These are phyloP conservation scores for Caenorhabditis imperialis DNA, from an alignment of 2,888 invertebrate genomes.

Conservation along the genomic window DNA sequence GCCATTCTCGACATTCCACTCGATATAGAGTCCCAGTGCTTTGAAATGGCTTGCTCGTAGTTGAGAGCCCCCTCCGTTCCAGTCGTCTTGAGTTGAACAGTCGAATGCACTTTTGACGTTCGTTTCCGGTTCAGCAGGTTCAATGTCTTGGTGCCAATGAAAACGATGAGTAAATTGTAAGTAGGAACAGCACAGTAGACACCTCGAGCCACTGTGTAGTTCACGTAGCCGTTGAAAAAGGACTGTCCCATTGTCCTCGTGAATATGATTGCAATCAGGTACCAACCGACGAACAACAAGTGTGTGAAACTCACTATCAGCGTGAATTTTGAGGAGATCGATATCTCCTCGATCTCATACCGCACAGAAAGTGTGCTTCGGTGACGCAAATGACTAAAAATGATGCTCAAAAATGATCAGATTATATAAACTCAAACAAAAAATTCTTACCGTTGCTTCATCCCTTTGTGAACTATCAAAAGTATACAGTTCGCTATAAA, in stretches of 20 bases:
- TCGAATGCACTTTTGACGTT: constrained; percentile 10
- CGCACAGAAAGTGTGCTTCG: constrained; percentile 22
- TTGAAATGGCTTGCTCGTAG: constrained; percentile 29
- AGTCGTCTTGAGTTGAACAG: constrained; percentile 16
- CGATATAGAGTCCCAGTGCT: constrained; percentile 22
- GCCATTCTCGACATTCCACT: too few species aligned
- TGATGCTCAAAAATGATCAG: too few species aligned
- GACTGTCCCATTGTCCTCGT: constrained; percentile 19
- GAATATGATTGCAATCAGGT: constrained; percentile 14
- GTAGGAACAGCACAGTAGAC: constrained; percentile 28
- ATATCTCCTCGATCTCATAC: constrained; percentile 36
- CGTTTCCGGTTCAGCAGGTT: constrained; percentile 7
- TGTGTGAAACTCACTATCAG: constrained; percentile 30
- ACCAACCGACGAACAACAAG: constrained; percentile 36
- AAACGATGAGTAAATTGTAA: constrained; percentile 27
- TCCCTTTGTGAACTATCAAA: constrained; percentile 3
- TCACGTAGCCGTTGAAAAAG: constrained; percentile 32
- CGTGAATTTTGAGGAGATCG: constrained; percentile 31
- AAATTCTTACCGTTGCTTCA: constrained; percentile 14
- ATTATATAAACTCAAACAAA: background rate
- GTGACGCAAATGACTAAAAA: constrained; percentile 18
- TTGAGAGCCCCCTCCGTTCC: constrained; percentile 31
- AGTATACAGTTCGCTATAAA: constrained; percentile 15
- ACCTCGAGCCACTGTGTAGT: constrained; percentile 36
- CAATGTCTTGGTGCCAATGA: constrained; percentile 12